These are phyloP conservation scores for Sebastes vulpes DNA, from an alignment of 2,797 vertebrate species.

Conservation along the genomic window DNA sequence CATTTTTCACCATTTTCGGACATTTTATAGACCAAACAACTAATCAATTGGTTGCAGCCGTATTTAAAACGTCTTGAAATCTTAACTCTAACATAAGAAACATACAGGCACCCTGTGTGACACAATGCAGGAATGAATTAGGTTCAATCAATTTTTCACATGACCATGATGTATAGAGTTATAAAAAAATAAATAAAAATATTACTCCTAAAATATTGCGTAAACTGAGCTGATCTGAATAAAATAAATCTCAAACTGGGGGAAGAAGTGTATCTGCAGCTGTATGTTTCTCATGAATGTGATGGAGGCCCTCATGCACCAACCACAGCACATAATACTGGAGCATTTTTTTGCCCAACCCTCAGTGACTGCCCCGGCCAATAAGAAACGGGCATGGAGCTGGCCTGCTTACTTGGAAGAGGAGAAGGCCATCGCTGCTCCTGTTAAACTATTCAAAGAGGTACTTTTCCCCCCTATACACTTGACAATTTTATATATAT, in stretches of 20 bases:
- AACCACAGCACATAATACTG: neutral
- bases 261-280: neutral
- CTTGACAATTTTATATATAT: neutral
- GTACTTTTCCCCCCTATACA: constrained; percentile 62
- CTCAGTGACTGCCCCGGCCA: constrained; percentile 79
- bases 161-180: neutral
- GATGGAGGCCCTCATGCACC: neutral
- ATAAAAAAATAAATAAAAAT: neutral
- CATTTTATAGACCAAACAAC: no score
- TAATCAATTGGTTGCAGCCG: no score
- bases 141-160: neutral
- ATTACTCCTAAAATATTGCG: neutral
- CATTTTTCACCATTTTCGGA: no score
- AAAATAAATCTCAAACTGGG: neutral
- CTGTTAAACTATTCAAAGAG: constrained; percentile 94
- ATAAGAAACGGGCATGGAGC: constrained; percentile 92
- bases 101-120: neutral
- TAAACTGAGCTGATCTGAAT: neutral
- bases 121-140: neutral
- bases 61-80: neutral
- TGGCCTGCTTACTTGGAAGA: constrained; percentile 93
- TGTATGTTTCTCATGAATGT: neutral
- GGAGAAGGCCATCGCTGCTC: constrained; percentile 89
- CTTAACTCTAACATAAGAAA: neutral
- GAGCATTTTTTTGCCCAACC: neutral